Evolutionary conservation across 2,113 vertebrate genomes (phyloP).

Genomic region (Oryzias curvinotus): DNA sequence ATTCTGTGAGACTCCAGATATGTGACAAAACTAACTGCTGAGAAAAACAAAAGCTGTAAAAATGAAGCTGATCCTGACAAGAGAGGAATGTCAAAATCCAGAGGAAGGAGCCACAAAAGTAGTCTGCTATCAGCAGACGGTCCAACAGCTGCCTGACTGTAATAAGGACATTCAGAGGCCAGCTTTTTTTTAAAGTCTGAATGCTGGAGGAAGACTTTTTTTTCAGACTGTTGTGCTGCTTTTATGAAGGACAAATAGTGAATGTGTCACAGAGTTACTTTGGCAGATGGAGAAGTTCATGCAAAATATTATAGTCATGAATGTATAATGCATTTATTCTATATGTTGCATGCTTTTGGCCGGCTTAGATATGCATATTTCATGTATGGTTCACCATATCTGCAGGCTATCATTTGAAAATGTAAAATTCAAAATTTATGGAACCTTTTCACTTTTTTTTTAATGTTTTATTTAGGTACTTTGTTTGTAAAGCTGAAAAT

Average conservation of each 20-base stretch:
- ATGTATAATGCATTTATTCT: neutral
- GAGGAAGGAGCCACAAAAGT: conserved; percentile 5
- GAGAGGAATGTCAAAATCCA: conserved; percentile 9
- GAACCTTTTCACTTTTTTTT: too few species aligned
- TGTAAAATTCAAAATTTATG: too few species aligned
- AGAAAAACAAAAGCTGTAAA: conserved; percentile 21
- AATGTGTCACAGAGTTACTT: conserved; percentile 21
- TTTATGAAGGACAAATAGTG: neutral
- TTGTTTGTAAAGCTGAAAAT: too few species aligned
- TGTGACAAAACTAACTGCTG: conserved; percentile 31
- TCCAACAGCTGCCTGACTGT: conserved; percentile 21
- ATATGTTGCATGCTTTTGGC: too few species aligned
- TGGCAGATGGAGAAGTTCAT: conserved; percentile 2
- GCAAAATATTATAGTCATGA: neutral
- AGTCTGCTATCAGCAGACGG: conserved; percentile 19
- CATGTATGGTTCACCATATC: too few species aligned
- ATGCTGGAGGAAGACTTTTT: conserved; percentile 9
- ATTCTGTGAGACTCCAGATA: conserved; percentile 33
- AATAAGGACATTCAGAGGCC: conserved; percentile 37
- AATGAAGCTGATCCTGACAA: conserved; percentile 47
- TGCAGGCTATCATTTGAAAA: too few species aligned
- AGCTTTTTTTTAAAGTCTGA: conserved; percentile 22
- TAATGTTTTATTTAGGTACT: too few species aligned
- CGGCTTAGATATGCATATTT: too few species aligned
- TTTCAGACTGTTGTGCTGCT: conserved; percentile 5